phyloP scores from a whole-genome alignment of 1,140 invertebrate species.

The Mya arenaria region DNA sequence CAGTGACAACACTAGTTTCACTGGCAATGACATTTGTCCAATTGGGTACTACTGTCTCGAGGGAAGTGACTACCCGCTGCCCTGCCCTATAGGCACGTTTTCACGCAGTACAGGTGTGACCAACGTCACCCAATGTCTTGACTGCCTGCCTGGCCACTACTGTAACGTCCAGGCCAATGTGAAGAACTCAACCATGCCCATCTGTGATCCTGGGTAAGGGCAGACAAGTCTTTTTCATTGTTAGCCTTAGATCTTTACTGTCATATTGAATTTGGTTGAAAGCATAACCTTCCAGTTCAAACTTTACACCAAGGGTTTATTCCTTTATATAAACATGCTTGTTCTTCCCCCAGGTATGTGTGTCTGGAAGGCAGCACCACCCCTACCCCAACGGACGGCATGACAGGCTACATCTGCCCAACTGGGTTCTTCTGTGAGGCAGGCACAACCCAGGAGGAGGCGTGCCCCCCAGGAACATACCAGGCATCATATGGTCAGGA shows the following conservation, averaged over 20 bases:
- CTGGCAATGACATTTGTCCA: constrained; percentile 77
- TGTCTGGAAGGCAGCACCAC: constrained; percentile 76
- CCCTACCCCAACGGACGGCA: constrained; percentile 65
- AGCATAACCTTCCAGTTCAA: no score
- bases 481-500: constrained; percentile 70
- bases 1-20: constrained; percentile 70
- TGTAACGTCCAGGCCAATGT: constrained; percentile 80
- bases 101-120: constrained; percentile 67
- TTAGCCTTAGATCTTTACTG: background rate
- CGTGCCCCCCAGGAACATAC: constrained; percentile 76
- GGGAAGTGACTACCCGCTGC: constrained; percentile 72
- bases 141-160: constrained; percentile 83
- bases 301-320: no score
- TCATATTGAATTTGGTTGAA: background rate
- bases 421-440: constrained; percentile 73
- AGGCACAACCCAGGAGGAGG: constrained; percentile 70
- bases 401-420: constrained; percentile 74
- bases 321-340: no score
- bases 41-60: constrained; percentile 77
- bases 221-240: no score
- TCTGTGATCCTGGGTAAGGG: constrained; percentile 76
- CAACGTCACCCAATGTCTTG: constrained; percentile 67
- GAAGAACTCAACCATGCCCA: constrained; percentile 66
- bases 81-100: constrained; percentile 78
- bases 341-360: constrained; percentile 68